Percentiles rank a stretch among this genome's conserved stretches.
Evolutionary conservation across 2,113 vertebrate species (phyloP).

Genomic region (Heterochromis multidens): DNA sequence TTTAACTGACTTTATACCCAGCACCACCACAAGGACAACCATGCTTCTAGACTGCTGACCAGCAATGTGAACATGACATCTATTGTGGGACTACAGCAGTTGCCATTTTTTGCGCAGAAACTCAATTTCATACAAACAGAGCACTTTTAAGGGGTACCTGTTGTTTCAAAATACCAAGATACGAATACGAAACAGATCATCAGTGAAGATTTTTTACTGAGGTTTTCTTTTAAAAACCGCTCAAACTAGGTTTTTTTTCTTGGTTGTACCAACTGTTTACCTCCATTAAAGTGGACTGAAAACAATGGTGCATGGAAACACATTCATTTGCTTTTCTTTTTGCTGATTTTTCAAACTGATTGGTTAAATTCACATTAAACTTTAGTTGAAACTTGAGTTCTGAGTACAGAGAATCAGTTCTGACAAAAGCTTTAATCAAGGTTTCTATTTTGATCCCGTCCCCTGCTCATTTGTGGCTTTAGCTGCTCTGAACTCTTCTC

Average conservation of each 20-base stretch:
- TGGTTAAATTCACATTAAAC: background rate
- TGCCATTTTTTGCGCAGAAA: background rate
- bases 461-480: background rate
- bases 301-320: background rate
- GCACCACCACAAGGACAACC: background rate
- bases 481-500: background rate
- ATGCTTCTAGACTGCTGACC: background rate
- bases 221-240: background rate
- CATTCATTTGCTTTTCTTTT: background rate
- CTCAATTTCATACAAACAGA: background rate
- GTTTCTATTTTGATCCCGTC: background rate
- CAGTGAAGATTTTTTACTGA: background rate
- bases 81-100: background rate
- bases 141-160: background rate
- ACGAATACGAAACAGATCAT: no score
- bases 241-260: background rate
- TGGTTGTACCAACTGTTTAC: background rate
- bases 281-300: background rate
- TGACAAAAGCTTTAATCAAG: background rate
- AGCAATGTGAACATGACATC: background rate
- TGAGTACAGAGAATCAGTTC: background rate
- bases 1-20: background rate
- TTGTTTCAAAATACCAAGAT: background rate
- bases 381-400: background rate
- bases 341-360: background rate